phyloP scores from a whole-genome alignment of 1,140 invertebrate genomes.

The Drosophila malerkotliana region DNA sequence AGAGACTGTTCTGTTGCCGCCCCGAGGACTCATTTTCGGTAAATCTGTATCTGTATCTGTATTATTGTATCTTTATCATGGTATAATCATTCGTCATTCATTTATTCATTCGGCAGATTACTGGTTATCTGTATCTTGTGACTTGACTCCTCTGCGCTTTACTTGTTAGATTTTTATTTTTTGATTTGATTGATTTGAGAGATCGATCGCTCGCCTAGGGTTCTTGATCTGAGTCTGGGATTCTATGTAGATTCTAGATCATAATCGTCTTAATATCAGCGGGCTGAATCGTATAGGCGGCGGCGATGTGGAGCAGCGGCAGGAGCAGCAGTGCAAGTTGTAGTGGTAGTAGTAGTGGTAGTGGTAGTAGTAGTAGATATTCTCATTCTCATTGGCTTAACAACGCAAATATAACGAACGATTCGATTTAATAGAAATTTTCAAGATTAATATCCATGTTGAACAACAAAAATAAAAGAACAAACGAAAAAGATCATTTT shows the following conservation, averaged over 20 bases:
- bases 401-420: conserved; percentile 78
- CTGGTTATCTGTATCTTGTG: conserved; percentile 30
- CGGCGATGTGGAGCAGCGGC: conserved; percentile 61
- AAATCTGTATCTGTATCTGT: conserved; percentile 30
- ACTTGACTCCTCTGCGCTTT: conserved; percentile 35
- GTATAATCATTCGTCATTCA: conserved; percentile 14
- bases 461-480: conserved; percentile 61
- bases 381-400: conserved; percentile 84
- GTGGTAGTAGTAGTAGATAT: conserved; percentile 80
- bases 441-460: conserved; percentile 70
- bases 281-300: conserved; percentile 34
- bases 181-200: conserved; percentile 34
- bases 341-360: conserved; percentile 77
- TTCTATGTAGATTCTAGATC: conserved; percentile 19
- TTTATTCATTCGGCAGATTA: conserved; percentile 8
- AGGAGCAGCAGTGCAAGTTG: conserved; percentile 80
- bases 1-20: conserved; percentile 52
- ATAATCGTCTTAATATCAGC: conserved; percentile 25
- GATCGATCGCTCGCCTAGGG: conserved; percentile 53
- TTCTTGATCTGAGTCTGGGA: conserved; percentile 3
- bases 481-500: conserved; percentile 61
- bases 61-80: conserved; percentile 35
- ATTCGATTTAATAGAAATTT: conserved; percentile 81
- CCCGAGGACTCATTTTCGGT: conserved; percentile 43
- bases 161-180: conserved; percentile 19